Percentiles rank a stretch among this genome's conserved stretches.
Evolutionary conservation across 37 sponge, comb jelly and placozoan genomes (phyloP).

Genomic region (Theonella swinhoei): DNA sequence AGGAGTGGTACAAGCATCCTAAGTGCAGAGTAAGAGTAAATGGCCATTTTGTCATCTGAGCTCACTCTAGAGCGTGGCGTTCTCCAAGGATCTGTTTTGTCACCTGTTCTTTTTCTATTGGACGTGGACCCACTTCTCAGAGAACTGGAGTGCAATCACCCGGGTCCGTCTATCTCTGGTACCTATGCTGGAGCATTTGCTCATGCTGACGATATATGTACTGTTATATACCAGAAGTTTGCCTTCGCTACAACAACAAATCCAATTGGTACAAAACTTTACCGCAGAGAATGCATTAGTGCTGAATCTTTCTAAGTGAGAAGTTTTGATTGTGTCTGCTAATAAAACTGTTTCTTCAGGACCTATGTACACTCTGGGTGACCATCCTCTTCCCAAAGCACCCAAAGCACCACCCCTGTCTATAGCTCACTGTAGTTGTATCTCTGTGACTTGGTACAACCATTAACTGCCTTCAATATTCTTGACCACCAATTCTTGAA

Average conservation of each 20-base stretch:
- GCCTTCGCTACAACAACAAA: not conserved
- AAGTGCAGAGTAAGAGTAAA: not conserved
- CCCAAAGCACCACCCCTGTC: too few species aligned
- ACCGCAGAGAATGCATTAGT: not conserved
- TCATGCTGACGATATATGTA: too few species aligned
- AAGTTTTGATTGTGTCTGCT: conserved; percentile 3
- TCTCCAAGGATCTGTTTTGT: conserved; percentile 6
- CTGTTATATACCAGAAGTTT: not conserved
- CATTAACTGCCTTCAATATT: too few species aligned
- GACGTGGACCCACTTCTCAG: conserved; percentile 26
- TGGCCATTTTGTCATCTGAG: not conserved
- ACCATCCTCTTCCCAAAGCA: not conserved
- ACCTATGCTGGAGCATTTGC: too few species aligned
- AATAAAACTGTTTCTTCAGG: not conserved
- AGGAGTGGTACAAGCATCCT: conserved; percentile 4
- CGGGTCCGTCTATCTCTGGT: not conserved
- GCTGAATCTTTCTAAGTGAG: too few species aligned
- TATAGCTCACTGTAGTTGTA: too few species aligned
- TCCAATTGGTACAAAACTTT: not conserved
- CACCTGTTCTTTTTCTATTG: not conserved
- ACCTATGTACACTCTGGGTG: not conserved
- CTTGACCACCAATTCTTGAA: too few species aligned
- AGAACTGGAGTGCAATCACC: not conserved
- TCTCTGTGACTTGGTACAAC: too few species aligned
- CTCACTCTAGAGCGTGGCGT: too few species aligned